A percentile compares a stretch with the other conserved stretches of the same genome.
phyloP scores from a whole-genome alignment of 2,888 invertebrate genomes.

The Phytoseiulus persimilis region DNA sequence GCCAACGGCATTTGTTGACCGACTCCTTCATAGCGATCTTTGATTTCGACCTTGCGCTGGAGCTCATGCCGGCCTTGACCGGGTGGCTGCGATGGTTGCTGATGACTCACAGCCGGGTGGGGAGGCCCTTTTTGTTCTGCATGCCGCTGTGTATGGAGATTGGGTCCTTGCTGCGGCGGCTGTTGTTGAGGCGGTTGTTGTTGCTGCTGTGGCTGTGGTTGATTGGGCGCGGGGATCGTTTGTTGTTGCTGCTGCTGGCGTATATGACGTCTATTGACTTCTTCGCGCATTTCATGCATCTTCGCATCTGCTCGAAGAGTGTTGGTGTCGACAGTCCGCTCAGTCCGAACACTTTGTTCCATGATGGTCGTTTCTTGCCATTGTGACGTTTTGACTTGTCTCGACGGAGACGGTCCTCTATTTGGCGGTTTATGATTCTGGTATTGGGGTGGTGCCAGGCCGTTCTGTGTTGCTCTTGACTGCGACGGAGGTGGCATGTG shows the following conservation, averaged over 20 bases:
- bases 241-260: conserved; percentile 41
- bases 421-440: conserved; percentile 32
- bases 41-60: conserved; percentile 46
- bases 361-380: conserved; percentile 24
- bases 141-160: conserved; percentile 39
- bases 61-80: background rate
- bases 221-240: conserved; percentile 8
- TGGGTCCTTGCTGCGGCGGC: conserved; percentile 40
- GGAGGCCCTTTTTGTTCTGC: conserved; percentile 40
- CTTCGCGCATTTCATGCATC: conserved; percentile 66
- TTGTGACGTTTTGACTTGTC: conserved; percentile 14
- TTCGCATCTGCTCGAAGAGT: conserved; percentile 49
- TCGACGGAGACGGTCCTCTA: background rate
- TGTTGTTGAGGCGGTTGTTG: conserved; percentile 42
- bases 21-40: conserved; percentile 19
- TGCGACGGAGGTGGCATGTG: background rate
- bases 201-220: conserved; percentile 40
- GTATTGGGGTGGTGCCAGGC: conserved; percentile 21
- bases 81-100: background rate
- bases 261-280: conserved; percentile 53
- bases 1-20: conserved; percentile 23
- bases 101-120: conserved; percentile 27
- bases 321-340: conserved; percentile 45
- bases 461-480: background rate
- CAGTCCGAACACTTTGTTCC: background rate